phyloP scores from a whole-genome alignment of 1,140 invertebrate genomes.

The Nasonia vitripennis region DNA sequence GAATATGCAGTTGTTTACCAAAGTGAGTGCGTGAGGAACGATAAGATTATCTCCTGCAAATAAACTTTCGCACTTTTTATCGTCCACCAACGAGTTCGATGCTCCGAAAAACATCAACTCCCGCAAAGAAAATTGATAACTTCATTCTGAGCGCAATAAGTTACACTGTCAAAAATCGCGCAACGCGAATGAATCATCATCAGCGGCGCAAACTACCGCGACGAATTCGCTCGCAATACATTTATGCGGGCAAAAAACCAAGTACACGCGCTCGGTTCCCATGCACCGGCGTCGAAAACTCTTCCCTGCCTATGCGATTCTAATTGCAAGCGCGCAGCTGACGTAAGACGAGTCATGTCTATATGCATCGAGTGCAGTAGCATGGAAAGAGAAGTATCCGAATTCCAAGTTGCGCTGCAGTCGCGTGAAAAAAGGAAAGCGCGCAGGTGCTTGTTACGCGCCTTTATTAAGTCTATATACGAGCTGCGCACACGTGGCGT shows the following conservation, averaged over 20 bases:
- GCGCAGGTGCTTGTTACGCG: not conserved
- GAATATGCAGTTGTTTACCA: no score
- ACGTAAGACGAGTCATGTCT: not conserved
- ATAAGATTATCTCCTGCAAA: no score
- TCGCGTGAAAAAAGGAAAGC: not conserved
- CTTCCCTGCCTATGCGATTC: not conserved
- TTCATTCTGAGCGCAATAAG: no score
- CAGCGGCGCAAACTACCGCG: not conserved
- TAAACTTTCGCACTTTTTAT: not conserved
- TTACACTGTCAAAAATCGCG: not conserved
- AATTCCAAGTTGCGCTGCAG: not conserved
- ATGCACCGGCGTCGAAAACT: not conserved
- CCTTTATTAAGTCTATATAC: not conserved
- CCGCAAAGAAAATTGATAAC: no score
- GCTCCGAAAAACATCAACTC: no score
- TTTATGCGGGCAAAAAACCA: no score
- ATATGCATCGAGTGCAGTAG: not conserved
- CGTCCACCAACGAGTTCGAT: not conserved
- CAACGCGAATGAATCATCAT: not conserved
- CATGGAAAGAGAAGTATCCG: not conserved
- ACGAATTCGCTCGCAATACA: not conserved
- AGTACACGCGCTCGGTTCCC: not conserved
- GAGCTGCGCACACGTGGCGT: not conserved
- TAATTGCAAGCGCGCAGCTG: not conserved
- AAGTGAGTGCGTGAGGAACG: no score